Conservation (phyloP, 2,797 vertebrate species). For the Gambusia yucatana region DNA sequence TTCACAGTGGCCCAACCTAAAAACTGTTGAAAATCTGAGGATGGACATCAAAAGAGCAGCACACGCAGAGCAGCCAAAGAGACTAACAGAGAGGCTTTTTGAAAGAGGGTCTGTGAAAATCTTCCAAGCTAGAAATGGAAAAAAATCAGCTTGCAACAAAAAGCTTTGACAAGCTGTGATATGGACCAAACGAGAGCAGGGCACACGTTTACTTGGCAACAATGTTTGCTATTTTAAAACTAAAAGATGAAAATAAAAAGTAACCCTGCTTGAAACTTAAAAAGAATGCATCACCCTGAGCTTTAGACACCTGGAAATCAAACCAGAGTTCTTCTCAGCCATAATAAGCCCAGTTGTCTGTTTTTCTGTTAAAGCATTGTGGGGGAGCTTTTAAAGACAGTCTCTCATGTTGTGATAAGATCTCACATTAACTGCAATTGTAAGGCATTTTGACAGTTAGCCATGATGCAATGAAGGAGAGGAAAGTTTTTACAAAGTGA, state of each 20-base stretch:
- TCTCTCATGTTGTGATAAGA: neutral
- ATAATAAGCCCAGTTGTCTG: neutral
- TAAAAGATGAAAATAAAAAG: neutral
- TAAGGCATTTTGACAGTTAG: neutral
- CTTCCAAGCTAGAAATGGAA: conserved; percentile 9
- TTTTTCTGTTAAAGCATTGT: neutral
- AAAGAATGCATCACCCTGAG: neutral
- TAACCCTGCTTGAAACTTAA: neutral
- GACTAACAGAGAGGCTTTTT: conserved; percentile 7
- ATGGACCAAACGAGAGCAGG: neutral
- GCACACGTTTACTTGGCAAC: neutral
- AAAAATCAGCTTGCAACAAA: conserved; percentile 3
- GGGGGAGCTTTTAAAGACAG: neutral
- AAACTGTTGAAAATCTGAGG: conserved; percentile 10
- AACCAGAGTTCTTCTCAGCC: neutral
- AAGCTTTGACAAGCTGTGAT: neutral
- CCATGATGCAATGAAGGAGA: neutral
- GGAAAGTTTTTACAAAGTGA: neutral
- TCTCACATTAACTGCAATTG: neutral
- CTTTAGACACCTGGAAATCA: neutral
- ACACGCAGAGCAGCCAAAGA: conserved; percentile 5
- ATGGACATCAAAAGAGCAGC: conserved; percentile 2
- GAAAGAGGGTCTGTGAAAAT: conserved; percentile 6
- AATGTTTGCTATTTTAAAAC: neutral
- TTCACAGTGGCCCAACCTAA: neutral